Conservation (phyloP, 1,140 invertebrate species). For the Metopolophium dirhodum region DNA sequence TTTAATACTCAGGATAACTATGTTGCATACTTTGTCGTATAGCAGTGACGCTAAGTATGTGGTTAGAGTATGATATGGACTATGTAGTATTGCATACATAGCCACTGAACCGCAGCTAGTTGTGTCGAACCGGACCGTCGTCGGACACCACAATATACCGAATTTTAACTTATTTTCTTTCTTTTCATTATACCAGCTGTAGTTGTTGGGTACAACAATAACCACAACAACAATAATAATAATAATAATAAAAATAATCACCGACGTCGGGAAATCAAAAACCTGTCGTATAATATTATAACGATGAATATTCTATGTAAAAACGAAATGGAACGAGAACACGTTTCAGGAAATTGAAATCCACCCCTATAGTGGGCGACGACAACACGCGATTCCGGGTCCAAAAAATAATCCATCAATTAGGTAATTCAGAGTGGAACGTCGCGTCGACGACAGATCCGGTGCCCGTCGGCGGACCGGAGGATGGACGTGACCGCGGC, state of each 20-base stretch:
- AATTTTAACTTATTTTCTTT: not conserved
- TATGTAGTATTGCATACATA: too few relatives aligned
- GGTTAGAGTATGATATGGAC: not conserved
- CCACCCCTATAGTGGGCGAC: not conserved
- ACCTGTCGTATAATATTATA: not conserved
- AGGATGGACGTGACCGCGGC: not conserved
- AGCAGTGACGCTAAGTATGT: too few relatives aligned
- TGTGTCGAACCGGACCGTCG: not conserved
- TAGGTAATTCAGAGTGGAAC: conserved; percentile 10
- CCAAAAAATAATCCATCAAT: conserved; percentile 41
- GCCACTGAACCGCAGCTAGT: not conserved
- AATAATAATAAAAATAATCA: not conserved
- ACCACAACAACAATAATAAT: not conserved
- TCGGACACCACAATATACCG: too few relatives aligned
- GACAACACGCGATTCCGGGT: not conserved
- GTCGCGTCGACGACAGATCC: not conserved
- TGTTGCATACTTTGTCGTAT: not conserved
- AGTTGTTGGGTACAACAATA: too few relatives aligned
- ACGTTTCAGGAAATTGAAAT: conserved; percentile 53
- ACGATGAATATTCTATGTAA: not conserved
- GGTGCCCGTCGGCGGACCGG: not conserved
- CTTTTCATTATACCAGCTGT: not conserved
- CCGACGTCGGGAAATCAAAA: not conserved
- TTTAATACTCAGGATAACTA: too few relatives aligned
- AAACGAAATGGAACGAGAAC: not conserved